Evolutionary conservation across 2,113 vertebrate species (phyloP), one percentile per base, ranked within the genome.

Genomic region (Siphamia tubifer): DNA sequence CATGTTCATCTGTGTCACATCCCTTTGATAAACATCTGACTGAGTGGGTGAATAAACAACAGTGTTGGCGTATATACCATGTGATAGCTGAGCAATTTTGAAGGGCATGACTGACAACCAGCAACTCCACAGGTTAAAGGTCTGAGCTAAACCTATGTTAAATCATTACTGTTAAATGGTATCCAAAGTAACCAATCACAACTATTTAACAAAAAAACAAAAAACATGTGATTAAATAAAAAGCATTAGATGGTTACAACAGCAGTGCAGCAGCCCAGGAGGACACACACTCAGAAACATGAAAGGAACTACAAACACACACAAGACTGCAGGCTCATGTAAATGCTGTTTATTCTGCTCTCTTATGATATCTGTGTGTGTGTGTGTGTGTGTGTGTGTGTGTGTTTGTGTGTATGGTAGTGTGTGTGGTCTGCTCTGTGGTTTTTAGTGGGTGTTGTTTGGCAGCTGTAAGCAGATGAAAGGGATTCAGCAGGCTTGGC

Each of bases 401-500:
- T n/a, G n/a, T n/a, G n/a, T n/a, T n/a, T n/a, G n/a, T n/a, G n/a
- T n/a, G n/a, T 49, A 49, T 73, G 35, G 49, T 54, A 54, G 53
- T 71, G 74, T 73, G 76, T 76, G 68, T 82, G 72, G 76, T 84
- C 75, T 66, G 48, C 67, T 53, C 35, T 68, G 70, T 65, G 82
- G 71, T 51, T 83, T 77, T 77, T 56, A 42, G 72, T 79, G 86
- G 79, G 76, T 80, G 81, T 83, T 77, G 67, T 81, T 83, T 88
- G 83, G 81, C 85, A 87, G 79, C 86, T 84, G 84, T 76, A 74
- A 69, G 81, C 81, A 88, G 74, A 87, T 86, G 84, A 87, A 88
- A 85, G 79, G 79, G 81, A 86, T 84, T 85, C 58, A 73, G 82
- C 10, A 19, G 61, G 66, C 74, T 85, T 87, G 84, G 80, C 77